phyloP scores from a whole-genome alignment of 2,113 vertebrate genomes.

The Lutjanus erythropterus region DNA sequence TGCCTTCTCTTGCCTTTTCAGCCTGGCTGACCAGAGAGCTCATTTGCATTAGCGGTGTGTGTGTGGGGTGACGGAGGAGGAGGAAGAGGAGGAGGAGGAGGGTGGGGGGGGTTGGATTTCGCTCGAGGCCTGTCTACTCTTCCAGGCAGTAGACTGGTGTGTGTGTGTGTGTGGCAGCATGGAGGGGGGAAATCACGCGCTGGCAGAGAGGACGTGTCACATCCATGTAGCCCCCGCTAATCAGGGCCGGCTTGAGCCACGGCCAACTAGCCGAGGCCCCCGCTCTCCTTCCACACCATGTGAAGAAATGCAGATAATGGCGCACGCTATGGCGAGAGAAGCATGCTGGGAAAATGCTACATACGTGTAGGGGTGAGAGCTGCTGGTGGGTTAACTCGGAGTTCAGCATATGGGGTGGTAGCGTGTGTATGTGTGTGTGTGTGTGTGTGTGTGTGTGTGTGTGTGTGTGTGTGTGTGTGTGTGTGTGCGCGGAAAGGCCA shows the following conservation, averaged over 20 bases:
- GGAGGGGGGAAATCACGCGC: conserved; percentile 67
- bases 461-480: conserved; percentile 29
- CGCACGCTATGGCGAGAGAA: conserved; percentile 71
- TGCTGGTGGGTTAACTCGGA: conserved; percentile 59
- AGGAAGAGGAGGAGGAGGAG: no score
- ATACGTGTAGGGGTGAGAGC: conserved; percentile 73
- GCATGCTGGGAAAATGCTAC: conserved; percentile 71
- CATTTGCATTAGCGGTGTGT: conserved; percentile 86
- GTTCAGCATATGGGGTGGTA: conserved; percentile 61
- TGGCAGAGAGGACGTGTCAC: conserved; percentile 88
- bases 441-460: conserved; percentile 12
- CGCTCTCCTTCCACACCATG: conserved; percentile 75
- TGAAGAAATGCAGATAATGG: conserved; percentile 89
- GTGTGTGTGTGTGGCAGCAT: conserved; percentile 42
- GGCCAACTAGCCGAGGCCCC: conserved; percentile 68
- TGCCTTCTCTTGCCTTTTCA: conserved; percentile 87
- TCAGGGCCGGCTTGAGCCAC: conserved; percentile 85
- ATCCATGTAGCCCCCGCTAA: conserved; percentile 88
- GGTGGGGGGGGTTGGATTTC: conserved; percentile 76
- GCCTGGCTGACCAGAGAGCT: conserved; percentile 86
- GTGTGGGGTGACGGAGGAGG: conserved; percentile 13
- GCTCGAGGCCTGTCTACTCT: conserved; percentile 88
- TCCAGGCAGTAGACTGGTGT: conserved; percentile 85
- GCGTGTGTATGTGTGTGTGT: conserved; percentile 17
- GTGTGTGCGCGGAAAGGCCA: conserved; percentile 38